A percentile compares a stretch with the other conserved stretches of the same genome.
Evolutionary conservation across 2,797 vertebrate genomes (phyloP).

Genomic region (Acrocephalus scirpaceus): DNA sequence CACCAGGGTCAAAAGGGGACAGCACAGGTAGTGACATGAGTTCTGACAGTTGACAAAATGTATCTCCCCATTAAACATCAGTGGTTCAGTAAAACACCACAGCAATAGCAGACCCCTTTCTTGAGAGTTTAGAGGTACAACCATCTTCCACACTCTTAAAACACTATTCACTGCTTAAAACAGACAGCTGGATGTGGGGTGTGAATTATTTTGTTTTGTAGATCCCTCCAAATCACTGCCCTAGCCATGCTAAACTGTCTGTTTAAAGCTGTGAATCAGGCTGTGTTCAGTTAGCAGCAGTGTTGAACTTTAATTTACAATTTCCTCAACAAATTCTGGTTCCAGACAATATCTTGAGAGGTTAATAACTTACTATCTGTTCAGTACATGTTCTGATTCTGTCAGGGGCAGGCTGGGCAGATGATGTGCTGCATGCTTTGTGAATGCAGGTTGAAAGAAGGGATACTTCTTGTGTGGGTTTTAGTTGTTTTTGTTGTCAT

Average conservation of each 20-base stretch:
- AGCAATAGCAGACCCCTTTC: background rate
- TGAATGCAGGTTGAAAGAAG: background rate
- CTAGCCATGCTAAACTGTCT: background rate
- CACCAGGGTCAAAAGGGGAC: background rate
- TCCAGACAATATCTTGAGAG: slow-evolving; percentile 18
- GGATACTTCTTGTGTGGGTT: background rate
- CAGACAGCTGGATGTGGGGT: background rate
- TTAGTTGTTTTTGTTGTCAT: background rate
- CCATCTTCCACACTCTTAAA: background rate
- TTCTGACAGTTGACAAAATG: background rate
- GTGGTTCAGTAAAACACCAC: background rate
- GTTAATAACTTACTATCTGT: slow-evolving; percentile 5
- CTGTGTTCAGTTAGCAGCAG: background rate
- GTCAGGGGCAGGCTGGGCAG: background rate
- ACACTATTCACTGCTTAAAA: background rate
- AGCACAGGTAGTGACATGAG: background rate
- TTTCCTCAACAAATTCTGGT: background rate
- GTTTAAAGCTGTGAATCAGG: background rate
- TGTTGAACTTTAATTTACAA: background rate
- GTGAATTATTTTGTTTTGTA: background rate
- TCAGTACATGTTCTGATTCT: background rate
- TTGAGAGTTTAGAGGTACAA: background rate
- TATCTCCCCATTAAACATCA: background rate
- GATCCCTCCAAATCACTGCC: background rate
- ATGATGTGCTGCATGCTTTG: background rate